Evolutionary conservation across 1,140 invertebrate species (phyloP).

Genomic region (Pseudachorutes palmiensis): DNA sequence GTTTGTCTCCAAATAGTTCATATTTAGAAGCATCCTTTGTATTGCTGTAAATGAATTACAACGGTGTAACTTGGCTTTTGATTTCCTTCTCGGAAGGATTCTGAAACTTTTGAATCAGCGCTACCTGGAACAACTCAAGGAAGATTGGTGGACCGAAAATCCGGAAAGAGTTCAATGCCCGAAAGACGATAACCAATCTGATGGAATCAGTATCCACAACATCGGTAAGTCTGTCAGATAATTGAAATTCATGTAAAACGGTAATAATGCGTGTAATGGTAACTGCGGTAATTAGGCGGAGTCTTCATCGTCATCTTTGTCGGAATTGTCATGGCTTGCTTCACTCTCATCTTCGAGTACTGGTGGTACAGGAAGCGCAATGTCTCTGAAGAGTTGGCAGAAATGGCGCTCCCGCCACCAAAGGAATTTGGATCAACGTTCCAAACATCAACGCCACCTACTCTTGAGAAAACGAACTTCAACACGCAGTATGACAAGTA

Average conservation of each 20-base stretch:
- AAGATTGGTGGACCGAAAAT: conserved; percentile 91
- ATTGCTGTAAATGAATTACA: too few relatives aligned
- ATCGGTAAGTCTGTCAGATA: conserved; percentile 60
- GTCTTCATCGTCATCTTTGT: conserved; percentile 95
- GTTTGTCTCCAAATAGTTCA: too few relatives aligned
- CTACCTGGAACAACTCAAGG: conserved; percentile 83
- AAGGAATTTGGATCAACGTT: conserved; percentile 31
- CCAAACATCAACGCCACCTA: not conserved
- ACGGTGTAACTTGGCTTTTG: too few relatives aligned
- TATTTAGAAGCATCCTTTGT: too few relatives aligned
- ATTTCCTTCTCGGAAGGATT: too few relatives aligned
- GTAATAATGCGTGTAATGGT: too few relatives aligned
- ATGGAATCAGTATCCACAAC: conserved; percentile 93
- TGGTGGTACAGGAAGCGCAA: conserved; percentile 66
- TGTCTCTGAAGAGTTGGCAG: conserved; percentile 37
- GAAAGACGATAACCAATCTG: conserved; percentile 80
- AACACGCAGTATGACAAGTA: conserved; percentile 39
- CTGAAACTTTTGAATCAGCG: conserved; percentile 84
- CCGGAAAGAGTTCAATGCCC: conserved; percentile 65
- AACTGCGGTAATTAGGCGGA: conserved; percentile 59
- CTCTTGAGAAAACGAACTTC: conserved; percentile 36
- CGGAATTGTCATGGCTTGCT: conserved; percentile 79
- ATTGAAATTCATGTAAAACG: too few relatives aligned
- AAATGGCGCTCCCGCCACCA: conserved; percentile 37
- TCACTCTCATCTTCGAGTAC: conserved; percentile 88